Percentiles rank a stretch among this genome's conserved stretches.
Conservation (phyloP, 2,888 invertebrate species). For the Julus scanicus region DNA sequence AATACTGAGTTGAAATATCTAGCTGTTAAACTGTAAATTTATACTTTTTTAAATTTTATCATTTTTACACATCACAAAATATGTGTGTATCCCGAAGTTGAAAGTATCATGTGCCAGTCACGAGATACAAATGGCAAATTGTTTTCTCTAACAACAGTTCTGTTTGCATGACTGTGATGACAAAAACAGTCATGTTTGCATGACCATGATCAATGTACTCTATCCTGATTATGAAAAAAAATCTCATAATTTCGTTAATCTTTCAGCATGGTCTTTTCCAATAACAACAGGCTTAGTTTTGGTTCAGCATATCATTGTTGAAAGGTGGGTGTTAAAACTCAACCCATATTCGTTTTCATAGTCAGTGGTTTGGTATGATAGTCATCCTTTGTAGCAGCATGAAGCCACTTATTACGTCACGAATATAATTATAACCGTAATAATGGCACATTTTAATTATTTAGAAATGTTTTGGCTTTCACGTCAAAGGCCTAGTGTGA, state of each 20-base stretch:
- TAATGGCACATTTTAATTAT: constrained; percentile 36
- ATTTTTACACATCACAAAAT: too few relatives aligned
- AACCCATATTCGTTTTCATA: not conserved
- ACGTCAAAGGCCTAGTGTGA: not conserved
- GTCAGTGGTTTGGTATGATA: not conserved
- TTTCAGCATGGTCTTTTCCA: not conserved
- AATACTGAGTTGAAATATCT: not conserved
- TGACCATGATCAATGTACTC: not conserved
- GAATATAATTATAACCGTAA: not conserved
- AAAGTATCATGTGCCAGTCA: too few relatives aligned
- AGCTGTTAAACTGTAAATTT: not conserved
- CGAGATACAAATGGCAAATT: not conserved
- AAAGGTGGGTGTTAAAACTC: not conserved
- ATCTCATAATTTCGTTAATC: not conserved
- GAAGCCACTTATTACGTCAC: not conserved
- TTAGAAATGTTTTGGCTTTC: constrained; percentile 7
- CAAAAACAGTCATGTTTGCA: not conserved
- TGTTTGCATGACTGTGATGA: not conserved
- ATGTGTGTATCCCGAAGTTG: too few relatives aligned
- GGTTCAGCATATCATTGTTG: not conserved
- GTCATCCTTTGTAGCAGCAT: not conserved
- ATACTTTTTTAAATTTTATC: too few relatives aligned
- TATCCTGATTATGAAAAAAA: constrained; percentile 10
- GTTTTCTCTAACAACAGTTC: not conserved
- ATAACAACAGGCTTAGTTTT: not conserved